Conservation (phyloP, 2,113 vertebrate genomes). For the Phyllostomus discolor region DNA sequence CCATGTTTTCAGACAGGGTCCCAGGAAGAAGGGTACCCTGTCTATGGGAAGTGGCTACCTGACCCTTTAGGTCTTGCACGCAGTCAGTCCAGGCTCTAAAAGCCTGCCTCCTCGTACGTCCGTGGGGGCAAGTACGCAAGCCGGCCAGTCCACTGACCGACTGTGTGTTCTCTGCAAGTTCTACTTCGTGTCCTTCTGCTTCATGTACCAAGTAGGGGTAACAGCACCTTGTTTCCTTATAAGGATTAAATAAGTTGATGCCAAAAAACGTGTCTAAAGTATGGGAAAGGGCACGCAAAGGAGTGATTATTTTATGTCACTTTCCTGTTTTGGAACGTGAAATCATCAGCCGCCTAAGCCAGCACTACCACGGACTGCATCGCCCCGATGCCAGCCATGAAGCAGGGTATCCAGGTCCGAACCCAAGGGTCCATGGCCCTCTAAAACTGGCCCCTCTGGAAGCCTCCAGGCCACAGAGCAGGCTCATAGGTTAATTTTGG, state of each 20-base stretch:
- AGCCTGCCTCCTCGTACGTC: background rate
- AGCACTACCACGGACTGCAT: fast-evolving
- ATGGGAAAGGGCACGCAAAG: background rate
- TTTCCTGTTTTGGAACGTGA: background rate
- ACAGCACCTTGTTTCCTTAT: background rate
- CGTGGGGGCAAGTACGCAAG: background rate
- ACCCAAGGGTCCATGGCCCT: background rate
- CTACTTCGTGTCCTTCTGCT: background rate
- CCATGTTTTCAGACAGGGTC: background rate
- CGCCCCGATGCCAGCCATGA: background rate
- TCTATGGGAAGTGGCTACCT: background rate
- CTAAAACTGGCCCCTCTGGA: background rate
- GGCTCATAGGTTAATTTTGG: background rate
- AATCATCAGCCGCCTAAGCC: background rate
- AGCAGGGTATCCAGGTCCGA: background rate
- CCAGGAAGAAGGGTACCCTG: background rate
- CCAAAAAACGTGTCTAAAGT: background rate
- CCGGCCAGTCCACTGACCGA: background rate
- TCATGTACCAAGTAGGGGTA: background rate
- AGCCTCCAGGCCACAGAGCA: background rate
- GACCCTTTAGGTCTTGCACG: background rate
- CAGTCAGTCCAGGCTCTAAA: background rate
- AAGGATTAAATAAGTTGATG: background rate
- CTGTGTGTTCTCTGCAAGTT: background rate
- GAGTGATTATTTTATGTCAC: background rate